Percentiles rank a stretch among this genome's conserved stretches.
Conservation (phyloP, 1,140 invertebrate species). For the Drosophila nasuta region DNA sequence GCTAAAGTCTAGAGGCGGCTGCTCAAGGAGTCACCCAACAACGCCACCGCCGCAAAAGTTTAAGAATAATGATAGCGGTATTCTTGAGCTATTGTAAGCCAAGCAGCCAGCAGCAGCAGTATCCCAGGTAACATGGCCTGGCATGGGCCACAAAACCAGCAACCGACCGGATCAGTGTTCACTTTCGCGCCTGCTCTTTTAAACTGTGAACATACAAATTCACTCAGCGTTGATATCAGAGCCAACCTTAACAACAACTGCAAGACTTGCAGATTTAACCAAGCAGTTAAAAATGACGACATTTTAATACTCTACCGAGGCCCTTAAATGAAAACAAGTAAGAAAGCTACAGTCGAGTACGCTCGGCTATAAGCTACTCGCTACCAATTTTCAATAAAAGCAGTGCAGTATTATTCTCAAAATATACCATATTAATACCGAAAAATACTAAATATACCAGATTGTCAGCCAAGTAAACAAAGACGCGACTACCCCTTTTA, state of each 20-base stretch:
- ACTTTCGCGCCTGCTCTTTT: slow-evolving; percentile 81
- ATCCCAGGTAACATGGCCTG: slow-evolving; percentile 38
- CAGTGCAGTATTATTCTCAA: too few relatives aligned
- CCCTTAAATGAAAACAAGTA: background rate
- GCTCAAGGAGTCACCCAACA: slow-evolving; percentile 56
- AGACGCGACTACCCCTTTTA: too few relatives aligned
- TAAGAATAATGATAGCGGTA: slow-evolving; percentile 85
- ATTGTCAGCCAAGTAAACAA: too few relatives aligned
- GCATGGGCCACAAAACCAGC: slow-evolving; percentile 4
- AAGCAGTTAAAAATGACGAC: background rate
- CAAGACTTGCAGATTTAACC: slow-evolving; percentile 11
- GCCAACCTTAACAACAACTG: slow-evolving; percentile 62
- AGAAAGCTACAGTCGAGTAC: too few relatives aligned
- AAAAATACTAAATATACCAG: background rate
- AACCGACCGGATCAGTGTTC: slow-evolving; percentile 57
- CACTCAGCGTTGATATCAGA: slow-evolving; percentile 81
- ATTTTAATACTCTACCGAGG: slow-evolving; percentile 22
- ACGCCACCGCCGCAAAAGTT: slow-evolving; percentile 56
- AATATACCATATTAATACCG: too few relatives aligned
- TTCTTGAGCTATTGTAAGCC: slow-evolving; percentile 84
- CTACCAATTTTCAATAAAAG: too few relatives aligned
- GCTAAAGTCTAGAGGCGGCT: slow-evolving; percentile 36
- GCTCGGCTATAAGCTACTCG: too few relatives aligned
- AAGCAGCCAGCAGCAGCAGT: slow-evolving; percentile 36
- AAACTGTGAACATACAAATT: slow-evolving; percentile 85